phyloP scores from a whole-genome alignment of 2,113 vertebrate genomes.

The Crotalus horridus region DNA sequence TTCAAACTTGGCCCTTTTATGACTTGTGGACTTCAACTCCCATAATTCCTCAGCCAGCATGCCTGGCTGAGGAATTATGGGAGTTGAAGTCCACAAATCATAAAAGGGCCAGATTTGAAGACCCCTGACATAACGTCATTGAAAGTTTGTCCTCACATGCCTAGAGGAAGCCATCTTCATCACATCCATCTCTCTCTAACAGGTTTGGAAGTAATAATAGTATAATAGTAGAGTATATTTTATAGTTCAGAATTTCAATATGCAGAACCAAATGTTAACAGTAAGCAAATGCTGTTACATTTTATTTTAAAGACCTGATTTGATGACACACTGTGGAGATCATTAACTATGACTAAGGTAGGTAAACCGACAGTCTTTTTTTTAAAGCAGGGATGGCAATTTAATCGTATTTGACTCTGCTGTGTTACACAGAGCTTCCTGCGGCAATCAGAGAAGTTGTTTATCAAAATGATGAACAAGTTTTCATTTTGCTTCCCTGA shows the following conservation, averaged over 20 bases:
- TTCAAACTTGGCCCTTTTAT: no score
- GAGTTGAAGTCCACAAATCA: no score
- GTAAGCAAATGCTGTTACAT: constrained; percentile 56
- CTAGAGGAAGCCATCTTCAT: constrained; percentile 47
- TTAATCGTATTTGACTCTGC: constrained; percentile 75
- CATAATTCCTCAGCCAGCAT: no score
- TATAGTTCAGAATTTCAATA: constrained; percentile 61
- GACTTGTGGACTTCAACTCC: no score
- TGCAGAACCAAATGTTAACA: constrained; percentile 46
- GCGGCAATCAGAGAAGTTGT: constrained; percentile 65
- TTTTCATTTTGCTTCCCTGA: constrained; percentile 67
- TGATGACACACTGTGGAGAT: constrained; percentile 62
- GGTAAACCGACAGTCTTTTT: constrained; percentile 60
- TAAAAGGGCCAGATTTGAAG: no score
- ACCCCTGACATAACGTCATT: no score
- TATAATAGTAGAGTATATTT: constrained; percentile 49
- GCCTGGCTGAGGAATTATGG: no score
- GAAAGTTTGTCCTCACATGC: constrained; percentile 10
- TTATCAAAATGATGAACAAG: constrained; percentile 80
- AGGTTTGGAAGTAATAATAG: constrained; percentile 63
- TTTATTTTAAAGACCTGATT: constrained; percentile 48
- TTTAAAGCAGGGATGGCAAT: constrained; percentile 74
- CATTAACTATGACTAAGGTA: constrained; percentile 73
- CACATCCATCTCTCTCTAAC: constrained; percentile 40
- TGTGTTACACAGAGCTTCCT: constrained; percentile 62